Conservation (phyloP, 2,113 vertebrate species). For the Cyphomyrus discorhynchus region DNA sequence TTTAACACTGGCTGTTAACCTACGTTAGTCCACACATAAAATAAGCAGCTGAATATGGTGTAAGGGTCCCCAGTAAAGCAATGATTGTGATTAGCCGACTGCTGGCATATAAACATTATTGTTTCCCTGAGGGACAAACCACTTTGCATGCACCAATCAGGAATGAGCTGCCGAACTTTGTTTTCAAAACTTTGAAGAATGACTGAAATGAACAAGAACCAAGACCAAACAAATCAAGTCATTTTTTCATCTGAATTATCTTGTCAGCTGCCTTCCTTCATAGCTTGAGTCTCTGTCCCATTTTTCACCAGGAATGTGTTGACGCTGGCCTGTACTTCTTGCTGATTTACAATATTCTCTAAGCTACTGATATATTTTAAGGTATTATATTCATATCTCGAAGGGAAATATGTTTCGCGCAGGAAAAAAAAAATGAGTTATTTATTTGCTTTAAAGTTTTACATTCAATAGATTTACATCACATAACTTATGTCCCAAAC, state of each 20-base stretch:
- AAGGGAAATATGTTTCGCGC: background rate
- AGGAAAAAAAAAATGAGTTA: background rate
- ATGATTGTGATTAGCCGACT: background rate
- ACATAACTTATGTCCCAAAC: slow-evolving; percentile 38
- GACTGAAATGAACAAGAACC: background rate
- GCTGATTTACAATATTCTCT: background rate
- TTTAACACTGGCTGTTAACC: background rate
- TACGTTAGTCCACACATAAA: background rate
- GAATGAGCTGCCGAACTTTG: background rate
- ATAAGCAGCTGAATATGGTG: background rate
- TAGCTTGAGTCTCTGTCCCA: background rate
- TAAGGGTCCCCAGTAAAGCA: background rate
- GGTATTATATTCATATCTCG: background rate
- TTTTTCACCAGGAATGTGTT: background rate
- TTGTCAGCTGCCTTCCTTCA: background rate
- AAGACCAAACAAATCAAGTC: background rate
- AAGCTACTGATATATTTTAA: too few relatives aligned
- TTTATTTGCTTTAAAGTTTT: slow-evolving; percentile 32
- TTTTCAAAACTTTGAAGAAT: background rate
- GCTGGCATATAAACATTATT: background rate
- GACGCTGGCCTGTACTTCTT: background rate
- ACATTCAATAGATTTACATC: slow-evolving; percentile 44
- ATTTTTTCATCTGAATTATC: background rate
- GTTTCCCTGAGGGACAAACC: background rate
- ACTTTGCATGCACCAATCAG: background rate